Percentiles rank a stretch among this genome's conserved stretches.
Conservation (phyloP, 2,797 vertebrate species). For the Microtus agrestis region DNA sequence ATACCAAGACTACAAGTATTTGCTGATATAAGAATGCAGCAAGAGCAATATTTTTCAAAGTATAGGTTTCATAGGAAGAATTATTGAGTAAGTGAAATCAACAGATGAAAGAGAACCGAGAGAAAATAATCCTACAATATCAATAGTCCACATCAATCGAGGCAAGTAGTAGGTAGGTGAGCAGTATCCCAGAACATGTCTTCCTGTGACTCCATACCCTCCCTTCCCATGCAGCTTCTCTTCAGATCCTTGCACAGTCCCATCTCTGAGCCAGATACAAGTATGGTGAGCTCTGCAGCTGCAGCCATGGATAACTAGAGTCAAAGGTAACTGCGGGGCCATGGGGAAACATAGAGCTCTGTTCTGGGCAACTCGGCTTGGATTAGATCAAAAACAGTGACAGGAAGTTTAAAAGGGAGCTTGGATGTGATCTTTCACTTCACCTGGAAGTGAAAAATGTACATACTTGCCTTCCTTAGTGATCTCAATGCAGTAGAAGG, state of each 20-base stretch:
- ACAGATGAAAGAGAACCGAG: background rate
- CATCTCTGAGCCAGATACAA: background rate
- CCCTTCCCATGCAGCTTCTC: background rate
- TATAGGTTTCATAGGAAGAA: background rate
- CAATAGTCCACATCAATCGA: background rate
- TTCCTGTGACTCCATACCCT: background rate
- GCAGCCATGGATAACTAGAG: background rate
- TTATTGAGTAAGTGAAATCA: background rate
- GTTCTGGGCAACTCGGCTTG: background rate
- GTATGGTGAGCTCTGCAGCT: background rate
- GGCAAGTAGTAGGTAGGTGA: background rate
- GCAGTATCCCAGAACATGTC: background rate
- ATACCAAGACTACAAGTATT: background rate
- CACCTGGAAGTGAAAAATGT: background rate
- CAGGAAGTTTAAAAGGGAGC: background rate
- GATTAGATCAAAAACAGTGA: background rate
- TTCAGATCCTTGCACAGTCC: background rate
- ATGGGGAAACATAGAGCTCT: background rate
- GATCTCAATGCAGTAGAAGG: background rate
- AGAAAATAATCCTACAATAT: background rate
- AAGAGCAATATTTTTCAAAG: slow-evolving; percentile 1
- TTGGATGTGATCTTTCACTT: background rate
- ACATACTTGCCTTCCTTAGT: background rate
- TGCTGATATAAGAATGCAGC: background rate
- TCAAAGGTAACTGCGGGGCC: background rate